These are phyloP conservation scores for Callimorpha dominula DNA, from an alignment of 2,888 invertebrate species.

Conservation along the genomic window DNA sequence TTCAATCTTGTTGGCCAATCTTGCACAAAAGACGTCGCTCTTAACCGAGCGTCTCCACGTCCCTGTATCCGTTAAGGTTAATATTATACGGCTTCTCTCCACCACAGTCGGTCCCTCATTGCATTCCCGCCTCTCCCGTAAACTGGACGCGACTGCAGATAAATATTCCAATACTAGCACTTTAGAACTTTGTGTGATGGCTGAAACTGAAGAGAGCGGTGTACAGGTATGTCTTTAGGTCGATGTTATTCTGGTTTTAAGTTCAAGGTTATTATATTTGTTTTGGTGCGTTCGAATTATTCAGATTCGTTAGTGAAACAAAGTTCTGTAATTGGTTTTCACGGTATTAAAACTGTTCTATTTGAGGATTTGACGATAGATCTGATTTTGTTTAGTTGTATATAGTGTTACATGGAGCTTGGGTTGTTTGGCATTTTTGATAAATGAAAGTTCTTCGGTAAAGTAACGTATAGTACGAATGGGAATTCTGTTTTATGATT, in stretches of 20 bases:
- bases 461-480: too few relatives aligned
- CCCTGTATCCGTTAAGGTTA: constrained; percentile 41
- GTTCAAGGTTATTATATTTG: neutral
- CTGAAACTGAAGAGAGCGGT: constrained; percentile 69
- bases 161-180: constrained; percentile 12
- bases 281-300: neutral
- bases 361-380: constrained; percentile 12
- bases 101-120: constrained; percentile 56
- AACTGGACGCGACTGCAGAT: constrained; percentile 46
- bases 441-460: neutral
- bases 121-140: constrained; percentile 61
- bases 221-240: constrained; percentile 63
- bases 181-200: constrained; percentile 55
- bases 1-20: neutral
- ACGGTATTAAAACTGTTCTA: constrained; percentile 24
- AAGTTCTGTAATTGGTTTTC: constrained; percentile 18
- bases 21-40: neutral
- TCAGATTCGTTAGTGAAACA: neutral
- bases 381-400: neutral
- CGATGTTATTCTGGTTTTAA: neutral
- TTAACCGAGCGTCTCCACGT: constrained; percentile 40
- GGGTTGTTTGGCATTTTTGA: neutral
- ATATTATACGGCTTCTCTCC: constrained; percentile 58
- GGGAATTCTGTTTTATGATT: too few relatives aligned
- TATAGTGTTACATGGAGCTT: neutral